Conservation (phyloP, 2,113 vertebrate species). For the Galbula dea region DNA sequence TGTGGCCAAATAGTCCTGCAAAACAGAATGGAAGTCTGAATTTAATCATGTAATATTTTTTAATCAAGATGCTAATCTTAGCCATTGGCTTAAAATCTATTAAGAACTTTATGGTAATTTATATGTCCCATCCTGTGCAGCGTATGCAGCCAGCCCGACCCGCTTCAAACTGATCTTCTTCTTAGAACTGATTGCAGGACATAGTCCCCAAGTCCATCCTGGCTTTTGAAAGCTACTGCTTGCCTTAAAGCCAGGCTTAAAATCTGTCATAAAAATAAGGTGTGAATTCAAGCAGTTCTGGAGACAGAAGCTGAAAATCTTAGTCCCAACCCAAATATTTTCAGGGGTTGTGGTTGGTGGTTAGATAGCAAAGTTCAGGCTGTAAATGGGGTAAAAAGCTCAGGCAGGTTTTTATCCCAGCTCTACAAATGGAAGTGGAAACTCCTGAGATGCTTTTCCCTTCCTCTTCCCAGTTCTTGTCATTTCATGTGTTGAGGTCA, state of each 20-base stretch:
- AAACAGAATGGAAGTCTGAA: slow-evolving; percentile 52
- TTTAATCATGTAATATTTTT: slow-evolving; percentile 57
- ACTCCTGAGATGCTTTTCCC: not conserved
- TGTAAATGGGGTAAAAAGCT: not conserved
- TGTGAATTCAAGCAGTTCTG: not conserved
- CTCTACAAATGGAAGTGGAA: not conserved
- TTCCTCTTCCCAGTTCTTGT: not conserved
- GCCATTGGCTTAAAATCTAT: slow-evolving; percentile 10
- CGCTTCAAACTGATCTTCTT: not conserved
- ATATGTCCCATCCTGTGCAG: not conserved
- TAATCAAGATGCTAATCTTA: slow-evolving; percentile 55
- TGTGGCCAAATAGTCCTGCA: slow-evolving; percentile 67
- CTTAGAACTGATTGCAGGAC: not conserved
- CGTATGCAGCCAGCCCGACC: not conserved
- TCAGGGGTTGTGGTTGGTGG: not conserved
- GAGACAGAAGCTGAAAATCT: not conserved
- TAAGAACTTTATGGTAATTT: not conserved
- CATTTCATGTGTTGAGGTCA: not conserved
- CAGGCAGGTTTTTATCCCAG: not conserved
- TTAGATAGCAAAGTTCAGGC: not conserved
- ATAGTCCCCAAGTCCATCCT: not conserved
- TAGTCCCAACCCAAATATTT: not conserved
- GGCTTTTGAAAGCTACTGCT: not conserved
- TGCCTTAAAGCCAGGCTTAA: not conserved
- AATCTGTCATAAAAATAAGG: not conserved